Evolutionary conservation across 2,888 invertebrate genomes (phyloP).

Genomic region (Cylindroiulus punctatus): DNA sequence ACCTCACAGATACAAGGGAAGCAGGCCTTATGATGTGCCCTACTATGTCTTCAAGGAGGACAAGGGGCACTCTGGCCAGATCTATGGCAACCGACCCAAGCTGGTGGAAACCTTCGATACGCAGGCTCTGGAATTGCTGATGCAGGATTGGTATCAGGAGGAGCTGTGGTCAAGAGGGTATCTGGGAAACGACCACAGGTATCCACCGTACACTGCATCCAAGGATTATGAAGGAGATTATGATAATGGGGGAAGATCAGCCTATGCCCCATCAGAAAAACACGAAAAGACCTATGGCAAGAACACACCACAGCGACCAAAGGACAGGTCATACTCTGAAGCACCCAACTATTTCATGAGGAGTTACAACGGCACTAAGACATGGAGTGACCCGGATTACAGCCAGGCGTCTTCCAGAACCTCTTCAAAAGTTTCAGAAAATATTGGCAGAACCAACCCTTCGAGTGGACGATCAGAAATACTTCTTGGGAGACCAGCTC

Average conservation of each 20-base stretch:
- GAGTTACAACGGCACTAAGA: conserved; percentile 27
- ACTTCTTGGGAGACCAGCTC: not conserved
- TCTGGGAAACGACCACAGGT: not conserved
- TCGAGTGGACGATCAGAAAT: not conserved
- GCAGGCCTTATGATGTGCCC: conserved; percentile 52
- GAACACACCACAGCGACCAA: not conserved
- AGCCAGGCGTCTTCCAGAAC: not conserved
- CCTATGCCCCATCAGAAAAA: conserved; percentile 42
- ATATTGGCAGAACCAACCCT: not conserved
- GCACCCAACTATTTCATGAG: conserved; percentile 48
- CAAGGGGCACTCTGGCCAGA: conserved; percentile 41
- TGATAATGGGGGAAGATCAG: not conserved
- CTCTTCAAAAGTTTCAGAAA: not conserved
- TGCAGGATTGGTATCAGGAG: conserved; percentile 54
- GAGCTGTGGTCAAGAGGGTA: conserved; percentile 51
- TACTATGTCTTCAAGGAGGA: conserved; percentile 52
- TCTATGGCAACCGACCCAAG: conserved; percentile 48
- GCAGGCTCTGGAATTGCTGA: conserved; percentile 50
- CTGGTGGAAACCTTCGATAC: conserved; percentile 56
- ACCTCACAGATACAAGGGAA: conserved; percentile 54
- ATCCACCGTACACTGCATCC: not conserved
- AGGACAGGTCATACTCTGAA: not conserved
- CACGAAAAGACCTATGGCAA: not conserved
- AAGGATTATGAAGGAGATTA: conserved; percentile 1
- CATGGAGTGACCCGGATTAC: conserved; percentile 30